Base-by-base conservation (phyloP, 2,888 invertebrate species). In the Miltochrista miniata region DNA sequence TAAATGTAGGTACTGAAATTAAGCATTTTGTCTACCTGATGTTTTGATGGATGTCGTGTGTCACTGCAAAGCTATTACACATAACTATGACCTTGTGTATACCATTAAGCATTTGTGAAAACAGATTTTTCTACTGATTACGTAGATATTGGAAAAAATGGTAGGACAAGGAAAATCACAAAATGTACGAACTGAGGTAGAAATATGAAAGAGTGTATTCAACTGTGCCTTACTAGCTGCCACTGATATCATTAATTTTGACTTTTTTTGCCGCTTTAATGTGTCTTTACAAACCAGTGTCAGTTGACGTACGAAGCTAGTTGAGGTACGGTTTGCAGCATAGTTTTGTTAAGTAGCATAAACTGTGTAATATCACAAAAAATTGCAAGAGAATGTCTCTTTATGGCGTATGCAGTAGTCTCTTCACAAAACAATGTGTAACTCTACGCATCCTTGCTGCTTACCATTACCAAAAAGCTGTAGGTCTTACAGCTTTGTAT, bases 211-310 rank as follows among this genome's bases (percentile, higher is more conserved):
- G 76, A 75, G 74, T 71, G 75, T 75, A 81, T 81, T 80, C 82
- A 79, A 76, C 79, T 84, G 81, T 87, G 87, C 85, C 86, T 83
- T 83, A 78, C 84, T 83, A 76, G 76, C 84, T 85, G 89, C 87
- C 89, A 86, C 80, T 76, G 81, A 84, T 87, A 87, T 89, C 90
- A 91, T 91, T 91, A 91, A 90, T 91, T 91, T 87, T 85, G 86
- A 87, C 89, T 90, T 90, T 45, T 90, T 88, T 83, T 24, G 18
- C 83, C 83, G 82, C 83, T 86, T 82, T 88, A 87, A 87, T 84
- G 84, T 88, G 85, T 87, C 90, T 90, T 90, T 90, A 89, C 85
- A 88, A 86, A 89, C 85, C 87, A 87, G 84, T 79, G 87, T 82
- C 81, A 81, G 86, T 87, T 85, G 84, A 87, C 86, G 83, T 76